phyloP scores from a whole-genome alignment of 2,113 vertebrate genomes.

The Petromus typicus region DNA sequence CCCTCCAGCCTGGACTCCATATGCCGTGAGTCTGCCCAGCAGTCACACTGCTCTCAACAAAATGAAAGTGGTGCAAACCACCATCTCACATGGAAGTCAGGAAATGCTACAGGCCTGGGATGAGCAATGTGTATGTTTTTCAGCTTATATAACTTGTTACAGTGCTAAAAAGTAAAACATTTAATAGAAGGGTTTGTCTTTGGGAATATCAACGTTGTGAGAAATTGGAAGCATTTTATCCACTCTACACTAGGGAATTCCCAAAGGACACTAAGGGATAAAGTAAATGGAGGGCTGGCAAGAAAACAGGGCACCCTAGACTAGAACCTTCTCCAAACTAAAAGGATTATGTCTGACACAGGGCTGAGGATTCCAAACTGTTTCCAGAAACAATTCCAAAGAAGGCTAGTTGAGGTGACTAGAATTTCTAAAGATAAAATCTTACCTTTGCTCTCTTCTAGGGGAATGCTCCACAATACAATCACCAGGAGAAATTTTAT shows the following conservation, averaged over 20 bases:
- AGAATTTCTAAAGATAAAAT: neutral
- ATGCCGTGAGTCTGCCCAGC: neutral
- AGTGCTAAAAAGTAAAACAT: neutral
- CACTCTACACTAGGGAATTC: neutral
- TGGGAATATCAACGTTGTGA: neutral
- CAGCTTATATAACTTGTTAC: neutral
- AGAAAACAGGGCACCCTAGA: neutral
- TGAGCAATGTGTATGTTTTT: neutral
- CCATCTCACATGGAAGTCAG: neutral
- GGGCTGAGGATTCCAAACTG: neutral
- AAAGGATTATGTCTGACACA: slow-evolving; percentile 19
- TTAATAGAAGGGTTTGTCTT: neutral
- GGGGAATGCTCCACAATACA: neutral
- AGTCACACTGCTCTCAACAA: neutral
- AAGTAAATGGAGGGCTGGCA: neutral
- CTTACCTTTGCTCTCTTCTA: slow-evolving; percentile 11
- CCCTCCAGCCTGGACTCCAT: too few species aligned
- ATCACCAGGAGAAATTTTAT: neutral
- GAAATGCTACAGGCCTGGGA: neutral
- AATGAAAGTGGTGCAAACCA: neutral
- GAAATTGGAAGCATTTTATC: neutral
- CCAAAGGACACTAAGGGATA: slow-evolving; percentile 32
- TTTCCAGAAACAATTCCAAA: slow-evolving; percentile 45
- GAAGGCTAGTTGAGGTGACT: neutral
- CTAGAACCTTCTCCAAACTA: neutral